A percentile compares a stretch with the other conserved stretches of the same genome.
Evolutionary conservation across 2,797 vertebrate species (phyloP).

Genomic region (Botia almorhae): DNA sequence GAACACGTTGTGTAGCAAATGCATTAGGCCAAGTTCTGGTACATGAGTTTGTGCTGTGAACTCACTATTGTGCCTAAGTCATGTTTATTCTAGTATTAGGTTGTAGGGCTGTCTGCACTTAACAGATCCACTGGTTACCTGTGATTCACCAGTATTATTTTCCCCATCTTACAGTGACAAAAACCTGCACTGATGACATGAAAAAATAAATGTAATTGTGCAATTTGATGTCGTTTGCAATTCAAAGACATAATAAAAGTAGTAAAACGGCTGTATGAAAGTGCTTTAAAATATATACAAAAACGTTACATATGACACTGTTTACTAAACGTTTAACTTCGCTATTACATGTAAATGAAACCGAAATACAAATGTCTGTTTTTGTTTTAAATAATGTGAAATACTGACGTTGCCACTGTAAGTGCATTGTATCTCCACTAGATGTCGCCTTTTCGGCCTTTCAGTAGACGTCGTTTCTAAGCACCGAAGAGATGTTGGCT

Average conservation of each 20-base stretch:
- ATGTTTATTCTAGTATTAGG: not conserved
- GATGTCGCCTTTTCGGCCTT: constrained; percentile 38
- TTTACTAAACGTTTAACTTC: not conserved
- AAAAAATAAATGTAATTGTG: too few relatives aligned
- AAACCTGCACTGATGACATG: too few relatives aligned
- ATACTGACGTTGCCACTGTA: not conserved
- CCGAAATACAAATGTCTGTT: not conserved
- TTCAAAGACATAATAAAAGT: too few relatives aligned
- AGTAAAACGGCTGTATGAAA: not conserved
- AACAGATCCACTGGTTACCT: not conserved
- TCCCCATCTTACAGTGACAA: not conserved
- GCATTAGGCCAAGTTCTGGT: constrained; percentile 40
- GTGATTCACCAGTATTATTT: not conserved
- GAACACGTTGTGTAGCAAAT: constrained; percentile 11
- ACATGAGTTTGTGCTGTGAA: not conserved
- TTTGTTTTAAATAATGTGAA: not conserved
- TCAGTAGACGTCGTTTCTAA: not conserved
- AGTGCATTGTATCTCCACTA: constrained; percentile 21
- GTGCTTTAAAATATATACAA: not conserved
- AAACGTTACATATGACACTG: not conserved
- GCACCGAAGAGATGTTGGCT: not conserved
- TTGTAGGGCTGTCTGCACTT: not conserved
- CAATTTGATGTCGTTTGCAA: too few relatives aligned
- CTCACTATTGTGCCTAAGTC: not conserved
- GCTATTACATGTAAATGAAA: not conserved